Percentiles rank a stretch among this genome's conserved stretches.
Evolutionary conservation across 2,888 invertebrate species (phyloP).

Genomic region (Tachina lurida): DNA sequence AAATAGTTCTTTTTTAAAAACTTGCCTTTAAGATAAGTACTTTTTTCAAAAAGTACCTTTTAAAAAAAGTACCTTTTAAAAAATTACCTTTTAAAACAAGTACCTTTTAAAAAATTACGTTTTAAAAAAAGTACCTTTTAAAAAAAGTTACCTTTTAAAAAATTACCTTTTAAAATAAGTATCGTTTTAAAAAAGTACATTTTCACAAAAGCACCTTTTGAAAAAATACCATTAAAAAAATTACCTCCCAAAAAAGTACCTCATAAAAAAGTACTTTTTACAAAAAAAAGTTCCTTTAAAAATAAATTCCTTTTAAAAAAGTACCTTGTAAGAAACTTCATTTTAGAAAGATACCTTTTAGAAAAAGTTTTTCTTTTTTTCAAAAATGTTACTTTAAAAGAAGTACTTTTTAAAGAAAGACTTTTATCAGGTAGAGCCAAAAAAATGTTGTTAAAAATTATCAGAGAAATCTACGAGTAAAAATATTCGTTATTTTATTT

Average conservation of each 20-base stretch:
- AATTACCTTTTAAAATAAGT: too few species aligned
- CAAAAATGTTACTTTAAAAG: neutral
- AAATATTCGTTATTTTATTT: too few species aligned
- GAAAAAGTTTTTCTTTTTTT: neutral
- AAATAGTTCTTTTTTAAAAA: neutral
- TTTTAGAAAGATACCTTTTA: neutral
- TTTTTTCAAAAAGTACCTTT: neutral
- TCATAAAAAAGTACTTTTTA: neutral
- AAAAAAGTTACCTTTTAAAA: neutral
- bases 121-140: neutral
- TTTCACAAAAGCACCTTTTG: neutral
- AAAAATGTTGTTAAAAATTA: too few species aligned
- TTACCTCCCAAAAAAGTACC: too few species aligned
- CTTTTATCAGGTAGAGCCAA: too few species aligned
- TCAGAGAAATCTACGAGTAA: too few species aligned
- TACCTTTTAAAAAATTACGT: neutral
- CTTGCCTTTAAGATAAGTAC: neutral
- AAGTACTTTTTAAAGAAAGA: neutral
- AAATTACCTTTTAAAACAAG: neutral
- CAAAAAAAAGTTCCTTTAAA: neutral
- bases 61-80: neutral
- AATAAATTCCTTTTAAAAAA: neutral
- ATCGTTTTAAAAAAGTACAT: neutral
- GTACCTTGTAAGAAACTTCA: neutral
- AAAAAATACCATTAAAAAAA: too few species aligned